These are phyloP conservation scores for Heliconius eleuchia DNA, from an alignment of 1,140 invertebrate species.

Conservation along the genomic window DNA sequence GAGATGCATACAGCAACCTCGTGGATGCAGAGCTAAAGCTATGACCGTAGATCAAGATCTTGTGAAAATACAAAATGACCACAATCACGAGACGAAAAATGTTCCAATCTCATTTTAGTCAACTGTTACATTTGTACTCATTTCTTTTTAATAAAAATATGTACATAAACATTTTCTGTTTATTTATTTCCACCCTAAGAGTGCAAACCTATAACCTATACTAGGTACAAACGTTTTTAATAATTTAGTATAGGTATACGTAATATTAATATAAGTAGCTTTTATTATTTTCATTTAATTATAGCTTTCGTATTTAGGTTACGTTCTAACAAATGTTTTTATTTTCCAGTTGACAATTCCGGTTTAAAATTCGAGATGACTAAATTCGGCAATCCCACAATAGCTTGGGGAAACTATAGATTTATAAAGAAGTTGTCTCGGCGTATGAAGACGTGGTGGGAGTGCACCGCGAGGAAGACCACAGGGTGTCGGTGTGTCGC, in stretches of 20 bases:
- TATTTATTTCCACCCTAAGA: constrained; percentile 23
- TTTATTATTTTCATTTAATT: neutral
- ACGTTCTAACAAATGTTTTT: neutral
- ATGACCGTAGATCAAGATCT: constrained; percentile 33
- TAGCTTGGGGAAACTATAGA: constrained; percentile 66
- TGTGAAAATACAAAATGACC: constrained; percentile 26
- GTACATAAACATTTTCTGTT: neutral
- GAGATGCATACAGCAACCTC: constrained; percentile 35
- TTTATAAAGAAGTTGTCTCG: constrained; percentile 67
- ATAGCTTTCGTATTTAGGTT: neutral
- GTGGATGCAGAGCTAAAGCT: constrained; percentile 38
- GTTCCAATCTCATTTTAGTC: neutral
- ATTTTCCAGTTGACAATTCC: neutral
- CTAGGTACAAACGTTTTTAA: neutral
- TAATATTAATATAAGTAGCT: neutral
- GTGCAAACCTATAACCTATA: neutral
- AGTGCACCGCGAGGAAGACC: constrained; percentile 66
- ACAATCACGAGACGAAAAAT: constrained; percentile 29
- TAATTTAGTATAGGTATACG: neutral
- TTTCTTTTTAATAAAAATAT: neutral
- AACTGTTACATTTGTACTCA: neutral
- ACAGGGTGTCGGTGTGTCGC: constrained; percentile 60
- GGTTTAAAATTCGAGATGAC: constrained; percentile 56
- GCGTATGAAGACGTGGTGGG: constrained; percentile 70
- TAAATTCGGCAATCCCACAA: constrained; percentile 65